phyloP scores from a whole-genome alignment of 2,113 vertebrate genomes.

The Nibea albiflora region DNA sequence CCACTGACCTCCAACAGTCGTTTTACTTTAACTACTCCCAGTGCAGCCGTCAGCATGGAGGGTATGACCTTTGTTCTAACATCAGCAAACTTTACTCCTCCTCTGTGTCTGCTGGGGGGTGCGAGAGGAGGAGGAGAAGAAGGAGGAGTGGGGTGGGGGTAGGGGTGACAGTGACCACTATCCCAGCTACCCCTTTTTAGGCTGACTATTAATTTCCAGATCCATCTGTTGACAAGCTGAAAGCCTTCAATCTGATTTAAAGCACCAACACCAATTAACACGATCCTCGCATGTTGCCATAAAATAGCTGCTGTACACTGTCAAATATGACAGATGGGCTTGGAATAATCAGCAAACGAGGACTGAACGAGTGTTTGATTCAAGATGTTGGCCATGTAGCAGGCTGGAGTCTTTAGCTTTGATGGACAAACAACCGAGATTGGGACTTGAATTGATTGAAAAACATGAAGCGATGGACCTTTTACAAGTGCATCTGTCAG shows the following conservation, averaged over 20 bases:
- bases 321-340: conserved; percentile 63
- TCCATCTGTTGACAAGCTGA: conserved; percentile 54
- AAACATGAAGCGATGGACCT: conserved; percentile 75
- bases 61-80: conserved; percentile 68
- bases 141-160: too few species aligned
- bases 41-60: conserved; percentile 66
- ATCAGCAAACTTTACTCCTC: conserved; percentile 72
- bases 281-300: conserved; percentile 21
- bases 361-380: conserved; percentile 49
- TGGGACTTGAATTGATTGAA: conserved; percentile 74
- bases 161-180: conserved; percentile 8
- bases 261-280: conserved; percentile 56
- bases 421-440: conserved; percentile 73
- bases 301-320: conserved; percentile 46
- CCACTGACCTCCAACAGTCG: conserved; percentile 70
- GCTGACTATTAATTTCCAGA: conserved; percentile 38
- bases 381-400: conserved; percentile 53
- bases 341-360: conserved; percentile 48
- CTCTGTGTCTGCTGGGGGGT: conserved; percentile 23
- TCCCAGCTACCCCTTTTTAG: conserved; percentile 5
- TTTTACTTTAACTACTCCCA: conserved; percentile 70
- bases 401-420: conserved; percentile 63
- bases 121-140: not conserved
- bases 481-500: conserved; percentile 78
- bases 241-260: conserved; percentile 46